Evolutionary conservation across 2,888 invertebrate species (phyloP), one percentile per base, ranked within the genome.

Genomic region (Eristalis pertinax): DNA sequence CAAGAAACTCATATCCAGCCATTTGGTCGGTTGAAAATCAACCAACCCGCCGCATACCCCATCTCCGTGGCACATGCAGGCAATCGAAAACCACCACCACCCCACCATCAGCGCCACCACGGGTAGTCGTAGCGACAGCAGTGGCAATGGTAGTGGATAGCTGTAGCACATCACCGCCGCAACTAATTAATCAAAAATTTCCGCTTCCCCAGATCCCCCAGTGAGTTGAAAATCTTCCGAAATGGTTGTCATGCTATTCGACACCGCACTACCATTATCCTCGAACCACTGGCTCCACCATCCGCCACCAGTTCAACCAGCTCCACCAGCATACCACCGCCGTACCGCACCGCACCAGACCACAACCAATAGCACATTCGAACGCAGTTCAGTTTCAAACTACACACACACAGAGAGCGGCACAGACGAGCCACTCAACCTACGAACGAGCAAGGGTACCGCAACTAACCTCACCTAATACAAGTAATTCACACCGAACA

Each of bases 391-490:
- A 15, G 43, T n/a, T 15, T n/a, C 19, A 19, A 22, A n/a, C 15
- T 13, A 60, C 26, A 7, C 4, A 4, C 13, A 0, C 10, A 11
- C 4, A n/a, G 4, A 0, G 56, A 19, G 22, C 4, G n/a, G 50
- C 50, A 50, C 50, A n/a, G 64, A 15, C 43, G 11, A 60, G 26
- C n/a, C 64, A 64, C 38, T 50, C 64, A 83, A 43, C 75, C 78
- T 82, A 86, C 83, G 67, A 19, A 60, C 60, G 60, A 78, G 78
- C 82, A 86, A 83, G 79, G 15, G 43, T 83, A 84, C 87, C 87
- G 84, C 87, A 87, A 87, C 87, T 87, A 87, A 75, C 87, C 84
- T 87, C 87, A 87, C 87, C 79, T 80, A 87, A 87, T 87, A 87
- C 87, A 87, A 87, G 87, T 87, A 87, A 87, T 87, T 84, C 87